Evolutionary conservation across 2,797 vertebrate species (phyloP).

Genomic region (Danio albolineatus): DNA sequence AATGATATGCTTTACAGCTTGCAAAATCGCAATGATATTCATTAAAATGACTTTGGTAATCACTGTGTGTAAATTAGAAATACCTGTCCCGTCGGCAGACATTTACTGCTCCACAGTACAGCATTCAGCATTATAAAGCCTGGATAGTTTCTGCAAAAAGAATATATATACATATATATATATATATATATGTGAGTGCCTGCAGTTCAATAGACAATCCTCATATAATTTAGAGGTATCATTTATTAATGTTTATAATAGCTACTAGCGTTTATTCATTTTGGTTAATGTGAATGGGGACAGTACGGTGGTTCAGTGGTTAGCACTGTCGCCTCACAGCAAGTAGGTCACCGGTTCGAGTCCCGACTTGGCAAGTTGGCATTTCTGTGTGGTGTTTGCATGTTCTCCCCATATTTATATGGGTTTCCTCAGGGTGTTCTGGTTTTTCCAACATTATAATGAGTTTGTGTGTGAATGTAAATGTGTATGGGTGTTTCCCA

Average conservation of each 20-base stretch:
- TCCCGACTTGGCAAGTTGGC: no score
- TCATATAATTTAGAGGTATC: background rate
- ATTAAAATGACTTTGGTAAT: conserved; percentile 93
- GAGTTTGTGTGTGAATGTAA: no score
- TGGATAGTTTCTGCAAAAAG: background rate
- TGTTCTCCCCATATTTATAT: no score
- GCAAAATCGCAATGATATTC: conserved; percentile 91
- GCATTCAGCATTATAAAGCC: background rate
- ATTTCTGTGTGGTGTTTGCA: no score
- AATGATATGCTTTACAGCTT: conserved; percentile 94
- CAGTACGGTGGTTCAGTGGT: no score
- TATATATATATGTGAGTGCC: background rate
- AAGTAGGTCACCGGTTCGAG: no score
- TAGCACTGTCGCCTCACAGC: no score
- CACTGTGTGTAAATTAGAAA: conserved; percentile 87
- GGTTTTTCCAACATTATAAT: no score
- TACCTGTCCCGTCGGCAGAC: conserved; percentile 72
- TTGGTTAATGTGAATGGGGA: background rate
- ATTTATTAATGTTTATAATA: background rate
- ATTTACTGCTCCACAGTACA: conserved; percentile 61
- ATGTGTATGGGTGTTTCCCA: no score
- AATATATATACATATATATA: background rate
- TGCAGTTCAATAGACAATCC: background rate
- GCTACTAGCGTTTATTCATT: background rate
- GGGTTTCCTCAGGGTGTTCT: no score